phyloP scores from a whole-genome alignment of 1,140 invertebrate species.

The Ips typographus region DNA sequence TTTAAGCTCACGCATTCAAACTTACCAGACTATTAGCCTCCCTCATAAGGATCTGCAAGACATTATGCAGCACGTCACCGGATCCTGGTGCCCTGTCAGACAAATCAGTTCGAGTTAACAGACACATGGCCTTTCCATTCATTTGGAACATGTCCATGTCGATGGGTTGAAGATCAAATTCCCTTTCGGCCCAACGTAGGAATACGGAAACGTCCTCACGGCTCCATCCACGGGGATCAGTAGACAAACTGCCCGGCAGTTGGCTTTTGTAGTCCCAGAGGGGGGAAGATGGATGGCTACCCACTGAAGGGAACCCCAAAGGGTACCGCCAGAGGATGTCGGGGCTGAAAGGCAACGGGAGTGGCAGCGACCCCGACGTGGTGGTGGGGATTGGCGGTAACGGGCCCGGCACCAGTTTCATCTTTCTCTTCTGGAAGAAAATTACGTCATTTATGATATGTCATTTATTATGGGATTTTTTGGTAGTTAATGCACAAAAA shows the following conservation, averaged over 20 bases:
- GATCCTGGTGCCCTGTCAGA: slow-evolving; percentile 87
- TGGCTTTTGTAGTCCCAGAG: slow-evolving; percentile 85
- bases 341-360: slow-evolving; percentile 69
- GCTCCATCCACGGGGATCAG: slow-evolving; percentile 87
- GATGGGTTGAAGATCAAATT: slow-evolving; percentile 89
- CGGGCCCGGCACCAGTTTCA: slow-evolving; percentile 69
- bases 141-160: slow-evolving; percentile 95
- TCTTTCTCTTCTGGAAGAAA: slow-evolving; percentile 47
- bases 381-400: slow-evolving; percentile 61
- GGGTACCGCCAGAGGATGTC: slow-evolving; percentile 84
- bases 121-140: slow-evolving; percentile 80
- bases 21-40: slow-evolving; percentile 67
- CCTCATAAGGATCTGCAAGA: slow-evolving; percentile 82
- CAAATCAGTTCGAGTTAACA: slow-evolving; percentile 86
- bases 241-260: slow-evolving; percentile 74
- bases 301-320: slow-evolving; percentile 62
- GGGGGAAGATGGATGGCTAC: slow-evolving; percentile 65
- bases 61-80: slow-evolving; percentile 92
- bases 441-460: too few relatives aligned
- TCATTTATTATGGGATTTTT: too few relatives aligned
- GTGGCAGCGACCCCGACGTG: slow-evolving; percentile 55
- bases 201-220: slow-evolving; percentile 88
- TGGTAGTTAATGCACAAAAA: too few relatives aligned
- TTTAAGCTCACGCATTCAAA: background rate
- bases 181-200: slow-evolving; percentile 87